These are phyloP conservation scores for Rhinella marina DNA, from an alignment of 2,797 vertebrate species.

Conservation along the genomic window DNA sequence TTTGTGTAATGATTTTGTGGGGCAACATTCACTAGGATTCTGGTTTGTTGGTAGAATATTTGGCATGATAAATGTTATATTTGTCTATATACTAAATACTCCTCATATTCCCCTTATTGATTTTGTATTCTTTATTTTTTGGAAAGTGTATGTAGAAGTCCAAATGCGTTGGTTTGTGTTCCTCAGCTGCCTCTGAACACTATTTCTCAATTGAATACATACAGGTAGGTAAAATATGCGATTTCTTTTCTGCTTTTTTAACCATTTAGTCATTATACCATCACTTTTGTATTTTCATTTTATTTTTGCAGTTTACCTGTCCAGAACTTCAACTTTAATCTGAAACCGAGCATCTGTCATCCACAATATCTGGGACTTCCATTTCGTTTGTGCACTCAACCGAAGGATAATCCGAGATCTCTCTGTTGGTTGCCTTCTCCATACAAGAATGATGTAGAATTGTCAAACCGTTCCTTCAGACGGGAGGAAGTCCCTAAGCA, in stretches of 20 bases:
- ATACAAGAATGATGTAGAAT: background rate
- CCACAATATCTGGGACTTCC: conserved; percentile 60
- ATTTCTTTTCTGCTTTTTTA: background rate
- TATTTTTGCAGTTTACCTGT: background rate
- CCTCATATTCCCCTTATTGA: background rate
- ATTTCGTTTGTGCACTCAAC: conserved; percentile 35
- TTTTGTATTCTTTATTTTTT: background rate
- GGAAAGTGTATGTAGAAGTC: conserved; percentile 6
- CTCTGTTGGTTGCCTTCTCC: background rate
- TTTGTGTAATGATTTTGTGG: background rate
- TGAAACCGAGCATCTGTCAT: conserved; percentile 67
- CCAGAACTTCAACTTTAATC: conserved; percentile 65
- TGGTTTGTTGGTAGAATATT: background rate
- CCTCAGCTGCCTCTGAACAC: conserved; percentile 4
- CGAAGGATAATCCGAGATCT: background rate
- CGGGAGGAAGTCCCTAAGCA: background rate
- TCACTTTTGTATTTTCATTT: background rate
- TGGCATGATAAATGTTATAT: background rate
- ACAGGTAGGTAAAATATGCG: conserved; percentile 14
- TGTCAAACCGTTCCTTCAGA: background rate
- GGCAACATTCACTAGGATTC: background rate
- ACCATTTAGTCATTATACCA: background rate
- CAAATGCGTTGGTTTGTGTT: background rate
- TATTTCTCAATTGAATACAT: background rate
- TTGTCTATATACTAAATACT: background rate